Evolutionary conservation across 2,113 vertebrate genomes (phyloP).

Genomic region (Tinamus guttatus): DNA sequence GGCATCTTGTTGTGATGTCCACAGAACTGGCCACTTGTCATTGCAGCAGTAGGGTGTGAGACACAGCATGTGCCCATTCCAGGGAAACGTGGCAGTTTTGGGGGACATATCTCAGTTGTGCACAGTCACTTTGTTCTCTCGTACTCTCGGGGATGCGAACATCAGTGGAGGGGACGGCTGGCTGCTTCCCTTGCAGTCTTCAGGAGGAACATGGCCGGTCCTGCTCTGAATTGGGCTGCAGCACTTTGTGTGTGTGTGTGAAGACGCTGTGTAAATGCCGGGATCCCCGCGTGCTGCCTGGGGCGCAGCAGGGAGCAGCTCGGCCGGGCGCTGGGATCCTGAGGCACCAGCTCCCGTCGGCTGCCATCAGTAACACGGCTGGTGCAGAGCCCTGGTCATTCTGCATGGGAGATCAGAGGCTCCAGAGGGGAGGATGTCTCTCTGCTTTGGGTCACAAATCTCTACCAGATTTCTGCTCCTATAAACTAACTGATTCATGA

Average conservation of each 20-base stretch:
- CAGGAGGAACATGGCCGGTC: background rate
- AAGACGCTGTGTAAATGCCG: background rate
- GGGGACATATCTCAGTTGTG: background rate
- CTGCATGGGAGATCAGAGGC: background rate
- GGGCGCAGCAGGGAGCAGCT: conserved; percentile 22
- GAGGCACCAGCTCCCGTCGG: conserved; percentile 42
- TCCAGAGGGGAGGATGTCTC: background rate
- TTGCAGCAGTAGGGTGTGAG: background rate
- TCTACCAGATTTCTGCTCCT: background rate
- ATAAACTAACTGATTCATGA: background rate
- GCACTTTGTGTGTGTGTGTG: background rate
- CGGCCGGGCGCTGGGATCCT: background rate
- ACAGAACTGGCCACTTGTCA: background rate
- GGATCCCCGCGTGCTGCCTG: background rate
- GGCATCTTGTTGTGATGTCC: background rate
- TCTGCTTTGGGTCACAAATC: background rate
- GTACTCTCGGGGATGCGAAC: background rate
- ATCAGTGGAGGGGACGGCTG: background rate
- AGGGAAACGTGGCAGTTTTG: background rate
- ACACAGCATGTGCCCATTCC: background rate
- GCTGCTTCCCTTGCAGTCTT: background rate
- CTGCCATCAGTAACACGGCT: background rate
- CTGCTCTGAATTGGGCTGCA: background rate
- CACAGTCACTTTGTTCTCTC: background rate
- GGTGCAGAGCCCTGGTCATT: background rate